Conservation (phyloP, 2,113 vertebrate species). For the Steatornis caripensis region DNA sequence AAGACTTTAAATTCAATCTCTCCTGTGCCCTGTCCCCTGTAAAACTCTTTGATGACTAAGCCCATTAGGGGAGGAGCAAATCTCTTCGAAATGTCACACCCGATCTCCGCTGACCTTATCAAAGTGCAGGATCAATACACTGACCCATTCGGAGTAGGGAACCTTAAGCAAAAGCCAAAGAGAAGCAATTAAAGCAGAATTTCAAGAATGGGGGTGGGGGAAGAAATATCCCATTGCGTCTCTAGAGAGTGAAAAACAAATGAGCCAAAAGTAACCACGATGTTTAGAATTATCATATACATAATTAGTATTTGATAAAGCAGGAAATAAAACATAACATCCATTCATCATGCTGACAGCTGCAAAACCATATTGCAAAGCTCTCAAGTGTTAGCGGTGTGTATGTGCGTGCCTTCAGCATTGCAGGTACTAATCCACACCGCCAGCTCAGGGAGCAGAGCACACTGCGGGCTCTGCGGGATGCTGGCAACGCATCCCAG, state of each 20-base stretch:
- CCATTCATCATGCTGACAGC: conserved; percentile 52
- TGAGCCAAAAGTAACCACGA: conserved; percentile 28
- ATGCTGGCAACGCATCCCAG: not conserved
- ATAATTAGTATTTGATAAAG: conserved; percentile 48
- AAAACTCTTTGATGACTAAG: conserved; percentile 58
- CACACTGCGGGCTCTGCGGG: accelerated
- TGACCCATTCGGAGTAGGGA: conserved; percentile 42
- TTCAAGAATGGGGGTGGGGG: not conserved
- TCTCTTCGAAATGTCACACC: conserved; percentile 68
- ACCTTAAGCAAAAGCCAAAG: conserved; percentile 64
- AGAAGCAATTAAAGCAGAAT: conserved; percentile 65
- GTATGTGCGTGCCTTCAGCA: not conserved
- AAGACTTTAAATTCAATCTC: not conserved
- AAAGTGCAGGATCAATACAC: conserved; percentile 73
- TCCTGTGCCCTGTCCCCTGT: not conserved
- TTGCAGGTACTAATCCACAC: not conserved
- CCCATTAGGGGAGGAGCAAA: conserved; percentile 56
- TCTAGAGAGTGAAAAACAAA: conserved; percentile 16
- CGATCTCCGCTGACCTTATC: conserved; percentile 79
- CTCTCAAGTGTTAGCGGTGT: not conserved
- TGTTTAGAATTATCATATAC: conserved; percentile 41
- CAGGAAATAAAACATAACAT: conserved; percentile 31
- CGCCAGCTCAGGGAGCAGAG: not conserved
- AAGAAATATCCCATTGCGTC: not conserved
- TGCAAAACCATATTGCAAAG: not conserved